Conservation (phyloP, 2,797 vertebrate genomes). For the Aotus griseimembra region DNA sequence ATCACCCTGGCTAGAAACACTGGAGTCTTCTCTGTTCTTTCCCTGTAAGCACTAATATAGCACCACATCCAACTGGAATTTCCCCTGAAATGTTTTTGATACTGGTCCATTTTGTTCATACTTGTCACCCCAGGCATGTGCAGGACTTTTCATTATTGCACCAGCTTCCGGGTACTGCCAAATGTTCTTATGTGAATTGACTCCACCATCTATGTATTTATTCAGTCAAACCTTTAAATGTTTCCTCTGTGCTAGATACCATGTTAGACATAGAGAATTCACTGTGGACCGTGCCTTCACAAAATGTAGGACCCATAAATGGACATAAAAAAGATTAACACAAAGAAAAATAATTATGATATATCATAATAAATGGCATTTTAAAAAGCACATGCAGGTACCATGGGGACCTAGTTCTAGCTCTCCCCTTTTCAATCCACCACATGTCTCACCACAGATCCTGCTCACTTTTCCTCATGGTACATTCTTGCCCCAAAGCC, state of each 20-base stretch:
- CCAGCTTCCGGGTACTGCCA: neutral
- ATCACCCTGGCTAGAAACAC: neutral
- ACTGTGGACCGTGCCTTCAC: neutral
- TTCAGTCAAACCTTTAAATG: neutral
- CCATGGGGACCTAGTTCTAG: neutral
- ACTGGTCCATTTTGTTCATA: neutral
- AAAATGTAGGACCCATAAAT: neutral
- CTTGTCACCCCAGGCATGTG: neutral
- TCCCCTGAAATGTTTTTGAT: neutral
- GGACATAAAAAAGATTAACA: neutral
- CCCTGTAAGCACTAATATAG: neutral
- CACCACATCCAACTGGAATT: neutral
- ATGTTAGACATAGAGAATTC: neutral
- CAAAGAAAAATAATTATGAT: neutral
- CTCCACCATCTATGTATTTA: neutral
- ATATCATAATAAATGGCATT: neutral
- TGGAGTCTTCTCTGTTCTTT: neutral
- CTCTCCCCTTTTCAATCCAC: too few species aligned
- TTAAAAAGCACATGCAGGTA: neutral
- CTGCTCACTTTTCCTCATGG: neutral
- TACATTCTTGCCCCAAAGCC: neutral
- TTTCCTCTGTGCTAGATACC: neutral
- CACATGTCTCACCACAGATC: neutral
- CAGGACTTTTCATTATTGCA: neutral
- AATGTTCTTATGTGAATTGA: neutral